Evolutionary conservation across 2,797 vertebrate species (phyloP).

Genomic region (Myripristis jacobus): DNA sequence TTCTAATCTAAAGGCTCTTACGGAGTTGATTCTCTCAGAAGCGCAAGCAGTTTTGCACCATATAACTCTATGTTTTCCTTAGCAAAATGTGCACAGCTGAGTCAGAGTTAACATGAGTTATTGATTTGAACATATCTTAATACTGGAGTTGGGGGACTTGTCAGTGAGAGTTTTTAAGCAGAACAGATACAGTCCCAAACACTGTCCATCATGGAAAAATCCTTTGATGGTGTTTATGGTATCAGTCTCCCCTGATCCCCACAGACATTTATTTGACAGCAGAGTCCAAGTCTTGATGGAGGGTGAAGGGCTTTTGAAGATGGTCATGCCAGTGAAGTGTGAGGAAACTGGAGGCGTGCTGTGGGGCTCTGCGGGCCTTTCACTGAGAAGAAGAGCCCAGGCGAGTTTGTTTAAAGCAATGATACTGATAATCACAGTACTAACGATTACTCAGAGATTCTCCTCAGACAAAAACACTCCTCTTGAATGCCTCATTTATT

Average conservation of each 20-base stretch:
- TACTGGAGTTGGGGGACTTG: constrained; percentile 39
- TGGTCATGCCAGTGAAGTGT: constrained; percentile 51
- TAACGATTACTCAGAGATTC: constrained; percentile 59
- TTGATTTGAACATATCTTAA: constrained; percentile 58
- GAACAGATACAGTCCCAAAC: constrained; percentile 38
- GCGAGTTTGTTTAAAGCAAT: constrained; percentile 60
- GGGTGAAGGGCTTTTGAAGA: constrained; percentile 49
- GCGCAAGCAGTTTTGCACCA: constrained; percentile 34
- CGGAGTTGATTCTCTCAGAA: constrained; percentile 45
- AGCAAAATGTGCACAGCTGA: constrained; percentile 40
- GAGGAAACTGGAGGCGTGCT: constrained; percentile 46
- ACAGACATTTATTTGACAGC: constrained; percentile 61
- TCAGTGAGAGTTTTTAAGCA: constrained; percentile 27
- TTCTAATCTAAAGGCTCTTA: constrained; percentile 43
- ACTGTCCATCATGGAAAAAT: constrained; percentile 58
- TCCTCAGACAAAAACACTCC: constrained; percentile 28
- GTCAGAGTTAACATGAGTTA: constrained; percentile 43
- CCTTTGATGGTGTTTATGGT: constrained; percentile 59
- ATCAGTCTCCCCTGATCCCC: constrained; percentile 50
- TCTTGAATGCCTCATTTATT: constrained; percentile 39
- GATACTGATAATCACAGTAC: constrained; percentile 53
- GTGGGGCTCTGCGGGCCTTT: constrained; percentile 17
- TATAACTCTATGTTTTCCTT: constrained; percentile 53
- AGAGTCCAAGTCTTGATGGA: constrained; percentile 35
- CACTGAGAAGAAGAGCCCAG: constrained; percentile 40